These are phyloP conservation scores for Chrysolophus pictus DNA, from an alignment of 2,797 vertebrate species.

Conservation along the genomic window DNA sequence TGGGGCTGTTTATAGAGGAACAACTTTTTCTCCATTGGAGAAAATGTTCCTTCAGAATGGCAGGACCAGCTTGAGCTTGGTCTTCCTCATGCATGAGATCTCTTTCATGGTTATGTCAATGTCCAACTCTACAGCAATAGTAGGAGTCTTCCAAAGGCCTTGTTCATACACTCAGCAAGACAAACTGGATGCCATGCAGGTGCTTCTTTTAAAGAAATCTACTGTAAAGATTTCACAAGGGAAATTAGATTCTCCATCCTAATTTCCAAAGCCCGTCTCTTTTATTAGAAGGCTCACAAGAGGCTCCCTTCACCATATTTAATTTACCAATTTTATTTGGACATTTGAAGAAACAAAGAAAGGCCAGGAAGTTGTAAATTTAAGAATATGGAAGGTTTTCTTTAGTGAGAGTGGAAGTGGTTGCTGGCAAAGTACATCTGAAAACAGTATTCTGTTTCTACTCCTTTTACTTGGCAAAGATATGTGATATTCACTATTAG, in stretches of 20 bases:
- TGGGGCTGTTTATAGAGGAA: not conserved
- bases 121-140: not conserved
- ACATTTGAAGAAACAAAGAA: not conserved
- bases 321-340: not conserved
- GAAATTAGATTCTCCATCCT: not conserved
- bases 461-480: constrained; percentile 46
- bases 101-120: not conserved
- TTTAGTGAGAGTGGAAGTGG: not conserved
- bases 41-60: not conserved
- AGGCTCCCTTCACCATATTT: not conserved
- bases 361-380: not conserved
- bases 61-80: not conserved
- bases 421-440: not conserved
- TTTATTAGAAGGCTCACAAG: not conserved
- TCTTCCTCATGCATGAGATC: not conserved
- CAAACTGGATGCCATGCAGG: not conserved
- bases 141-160: not conserved
- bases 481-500: constrained; percentile 41
- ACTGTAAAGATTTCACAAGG: not conserved
- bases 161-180: too few species aligned
- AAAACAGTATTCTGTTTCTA: constrained; percentile 11
- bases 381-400: not conserved
- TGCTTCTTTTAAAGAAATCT: not conserved
- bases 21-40: not conserved
- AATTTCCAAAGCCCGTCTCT: not conserved